Base-by-base conservation (phyloP, 2,113 vertebrate genomes). In the Zingel zingel region DNA sequence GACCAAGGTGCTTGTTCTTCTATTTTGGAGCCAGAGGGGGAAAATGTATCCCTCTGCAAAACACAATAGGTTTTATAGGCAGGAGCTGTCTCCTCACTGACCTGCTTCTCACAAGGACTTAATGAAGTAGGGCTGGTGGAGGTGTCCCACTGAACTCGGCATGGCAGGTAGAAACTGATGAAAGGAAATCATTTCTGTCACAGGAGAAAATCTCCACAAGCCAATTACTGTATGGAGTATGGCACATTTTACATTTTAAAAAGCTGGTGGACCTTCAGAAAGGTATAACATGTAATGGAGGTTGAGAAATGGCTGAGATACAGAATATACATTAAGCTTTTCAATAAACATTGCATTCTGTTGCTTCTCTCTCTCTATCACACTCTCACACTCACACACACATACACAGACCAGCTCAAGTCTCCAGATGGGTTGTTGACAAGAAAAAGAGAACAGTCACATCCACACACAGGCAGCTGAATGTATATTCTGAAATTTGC, bases 401-500 rank as follows among this genome's bases (percentile, higher is more conserved):
- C 0, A 58, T 13, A 56, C 67, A 13, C 39, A 76, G 25, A 73
- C 68, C 78, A 39, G 84, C 87, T 82, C 77, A 54, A 90, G 88
- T 79, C 86, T 86, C 84, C 89, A 88, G 88, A 91, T 89, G 91
- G 88, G 83, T 84, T 89, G 92, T 93, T 93, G 91, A 91, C 92
- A 90, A 84, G 86, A 63, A 85, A 83, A 87, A 75, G 89, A 89
- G 85, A 87, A 77, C 76, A 71, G 78, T 84, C 84, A 77, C 77
- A 91, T 86, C 71, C 86, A 90, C 62, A 80, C 86, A 79, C 79
- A 81, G 81, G 80, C 79, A 53, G 83, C 82, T 85, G 88, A 91
- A 91, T 91, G 90, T 90, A 91, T 88, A 91, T 87, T 89, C 66
- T 71, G 73, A 89, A 92, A 94, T 93, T 89, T 93, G 92, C 92